Evolutionary conservation across 2,888 invertebrate genomes (phyloP), one percentile per base, ranked within the genome.

Genomic region (Sesia bembeciformis): DNA sequence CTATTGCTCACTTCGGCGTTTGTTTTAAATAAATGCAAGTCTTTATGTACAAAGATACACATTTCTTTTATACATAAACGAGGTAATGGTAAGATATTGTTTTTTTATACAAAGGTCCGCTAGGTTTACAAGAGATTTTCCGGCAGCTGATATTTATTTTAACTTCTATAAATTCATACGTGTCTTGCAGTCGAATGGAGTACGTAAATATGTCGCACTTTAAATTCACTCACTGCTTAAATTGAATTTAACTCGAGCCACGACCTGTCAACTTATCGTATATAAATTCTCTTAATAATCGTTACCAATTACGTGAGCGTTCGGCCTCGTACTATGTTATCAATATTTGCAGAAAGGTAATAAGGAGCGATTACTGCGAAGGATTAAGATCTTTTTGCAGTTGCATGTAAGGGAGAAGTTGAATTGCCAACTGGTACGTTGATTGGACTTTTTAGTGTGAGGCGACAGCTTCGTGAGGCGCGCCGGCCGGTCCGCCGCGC

Each of bases 261-360:
- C 70, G 74, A 74, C 72, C 73, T 80, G 83, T 81, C 83, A 81
- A 80, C 76, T 80, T 82, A 80, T 81, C 77, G 78, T 74, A 78
- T 79, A 84, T 85, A 82, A 84, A 85, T 84, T 84, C 75, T 75
- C 75, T 77, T 78, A 81, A 81, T 84, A 84, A 83, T 83, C 77
- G 78, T 81, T 81, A 78, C 81, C 84, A 83, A 85, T 85, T 84
- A 85, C 78, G 77, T 75, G 79, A 81, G 74, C 72, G 77, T 78
- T 77, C 74, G 77, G 79, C 80, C 81, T 84, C 78, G 80, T 76
- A 75, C 68, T 61, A 59, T 61, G 68, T 68, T 69, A 76, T 78
- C 69, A 72, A 71, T 73, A 68, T 74, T 70, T 67, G 67, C 72
- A 71, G 72, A 75, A 76, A 76, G 66, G 72, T 66, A 69, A 58